Percentiles rank a stretch among this genome's conserved stretches.
Evolutionary conservation across 2,888 invertebrate species (phyloP).

Genomic region (Chrysolina oricalcia): DNA sequence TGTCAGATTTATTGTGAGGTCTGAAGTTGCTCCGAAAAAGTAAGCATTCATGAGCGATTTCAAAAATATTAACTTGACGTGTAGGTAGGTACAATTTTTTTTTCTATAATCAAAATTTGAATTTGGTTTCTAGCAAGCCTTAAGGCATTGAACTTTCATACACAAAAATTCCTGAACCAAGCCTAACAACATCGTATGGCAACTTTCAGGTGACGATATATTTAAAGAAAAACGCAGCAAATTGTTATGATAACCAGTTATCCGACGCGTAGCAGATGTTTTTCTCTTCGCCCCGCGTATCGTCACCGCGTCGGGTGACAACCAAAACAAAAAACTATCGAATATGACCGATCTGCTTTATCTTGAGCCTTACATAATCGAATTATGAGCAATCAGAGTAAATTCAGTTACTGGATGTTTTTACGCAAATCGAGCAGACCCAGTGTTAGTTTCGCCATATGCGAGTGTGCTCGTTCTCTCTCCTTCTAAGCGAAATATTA

Average conservation of each 20-base stretch:
- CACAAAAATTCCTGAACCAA: too few species aligned
- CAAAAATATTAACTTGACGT: too few species aligned
- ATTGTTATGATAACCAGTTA: not conserved
- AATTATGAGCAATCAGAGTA: slow-evolving; percentile 16
- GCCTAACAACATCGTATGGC: too few species aligned
- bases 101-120: too few species aligned
- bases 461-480: slow-evolving; percentile 29
- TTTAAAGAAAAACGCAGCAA: not conserved
- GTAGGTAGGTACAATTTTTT: too few species aligned
- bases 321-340: slow-evolving; percentile 20
- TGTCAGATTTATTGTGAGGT: too few species aligned
- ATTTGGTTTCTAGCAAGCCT: too few species aligned
- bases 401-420: not conserved
- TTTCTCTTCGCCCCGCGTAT: not conserved
- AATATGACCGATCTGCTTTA: slow-evolving; percentile 20
- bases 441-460: slow-evolving; percentile 8
- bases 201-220: not conserved
- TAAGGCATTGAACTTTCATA: too few species aligned
- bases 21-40: too few species aligned
- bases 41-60: too few species aligned
- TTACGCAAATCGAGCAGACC: not conserved
- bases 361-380: slow-evolving; percentile 1
- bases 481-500: slow-evolving; percentile 38
- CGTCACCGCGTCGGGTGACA: not conserved
- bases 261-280: not conserved